phyloP scores from a whole-genome alignment of 1,140 invertebrate genomes.

The Himalopsyche phryganea region DNA sequence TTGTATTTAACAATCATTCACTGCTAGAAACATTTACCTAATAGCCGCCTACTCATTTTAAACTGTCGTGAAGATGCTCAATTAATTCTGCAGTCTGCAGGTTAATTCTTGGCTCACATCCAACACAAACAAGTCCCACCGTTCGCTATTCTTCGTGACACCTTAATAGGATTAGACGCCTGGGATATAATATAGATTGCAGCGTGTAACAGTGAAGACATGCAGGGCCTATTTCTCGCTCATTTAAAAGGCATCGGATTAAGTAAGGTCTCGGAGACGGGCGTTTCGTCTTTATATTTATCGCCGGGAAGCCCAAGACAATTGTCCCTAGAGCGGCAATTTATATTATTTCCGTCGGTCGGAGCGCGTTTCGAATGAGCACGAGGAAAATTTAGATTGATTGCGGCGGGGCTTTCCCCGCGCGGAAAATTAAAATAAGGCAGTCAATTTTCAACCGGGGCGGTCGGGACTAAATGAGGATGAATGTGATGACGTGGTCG shows the following conservation, averaged over 20 bases:
- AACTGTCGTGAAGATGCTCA: not conserved
- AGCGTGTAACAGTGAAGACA: not conserved
- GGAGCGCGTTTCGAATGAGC: no score
- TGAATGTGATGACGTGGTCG: no score
- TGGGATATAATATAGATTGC: constrained; percentile 1
- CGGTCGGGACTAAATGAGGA: no score
- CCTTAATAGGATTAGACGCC: constrained; percentile 19
- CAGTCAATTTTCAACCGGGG: no score
- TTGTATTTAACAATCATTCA: no score
- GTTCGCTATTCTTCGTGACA: constrained; percentile 10
- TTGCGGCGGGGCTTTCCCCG: no score
- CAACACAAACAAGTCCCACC: not conserved
- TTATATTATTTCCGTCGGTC: no score
- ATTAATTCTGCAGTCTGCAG: constrained; percentile 9
- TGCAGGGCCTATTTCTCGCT: not conserved
- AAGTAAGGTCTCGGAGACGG: not conserved
- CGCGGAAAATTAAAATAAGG: no score
- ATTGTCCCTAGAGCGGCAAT: not conserved
- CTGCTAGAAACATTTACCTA: no score
- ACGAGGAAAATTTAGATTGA: no score
- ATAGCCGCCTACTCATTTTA: no score
- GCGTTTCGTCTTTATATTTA: not conserved
- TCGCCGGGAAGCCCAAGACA: not conserved
- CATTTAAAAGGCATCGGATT: constrained; percentile 21
- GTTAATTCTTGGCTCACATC: constrained; percentile 4